phyloP scores from a whole-genome alignment of 2,888 invertebrate species.

The Noctua pronuba region DNA sequence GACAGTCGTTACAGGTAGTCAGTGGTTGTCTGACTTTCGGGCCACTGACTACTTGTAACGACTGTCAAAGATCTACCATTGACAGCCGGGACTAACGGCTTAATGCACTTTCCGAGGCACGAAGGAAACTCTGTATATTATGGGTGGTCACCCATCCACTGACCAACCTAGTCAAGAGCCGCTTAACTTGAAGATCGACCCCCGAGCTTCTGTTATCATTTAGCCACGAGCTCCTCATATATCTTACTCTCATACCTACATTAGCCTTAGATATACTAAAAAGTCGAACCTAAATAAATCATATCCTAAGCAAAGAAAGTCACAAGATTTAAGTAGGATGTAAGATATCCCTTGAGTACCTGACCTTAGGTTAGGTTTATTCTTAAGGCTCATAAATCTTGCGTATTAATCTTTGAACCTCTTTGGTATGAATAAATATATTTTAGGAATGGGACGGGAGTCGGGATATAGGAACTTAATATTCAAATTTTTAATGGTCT shows the following conservation, averaged over 20 bases:
- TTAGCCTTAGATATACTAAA: neutral
- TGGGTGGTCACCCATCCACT: neutral
- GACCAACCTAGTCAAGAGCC: neutral
- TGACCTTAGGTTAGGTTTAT: constrained; percentile 14
- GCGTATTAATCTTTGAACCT: constrained; percentile 31
- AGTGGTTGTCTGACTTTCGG: too few species aligned
- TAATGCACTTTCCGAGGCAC: neutral
- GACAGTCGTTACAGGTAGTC: too few species aligned
- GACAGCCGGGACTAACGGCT: too few species aligned
- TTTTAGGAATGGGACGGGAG: constrained; percentile 9
- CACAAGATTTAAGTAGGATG: neutral
- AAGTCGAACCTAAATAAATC: neutral
- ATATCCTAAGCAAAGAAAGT: constrained; percentile 23
- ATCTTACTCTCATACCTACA: neutral
- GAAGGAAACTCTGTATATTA: neutral
- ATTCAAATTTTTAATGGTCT: neutral
- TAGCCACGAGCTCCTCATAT: neutral
- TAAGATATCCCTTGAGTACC: constrained; percentile 25
- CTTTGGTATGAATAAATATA: constrained; percentile 16
- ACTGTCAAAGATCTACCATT: too few species aligned
- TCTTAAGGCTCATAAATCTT: constrained; percentile 38
- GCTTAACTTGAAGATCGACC: neutral
- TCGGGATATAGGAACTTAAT: neutral
- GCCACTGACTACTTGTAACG: too few species aligned
- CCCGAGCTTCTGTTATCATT: neutral